These are phyloP conservation scores for Lymantria dispar DNA, from an alignment of 2,888 invertebrate genomes.

Conservation along the genomic window DNA sequence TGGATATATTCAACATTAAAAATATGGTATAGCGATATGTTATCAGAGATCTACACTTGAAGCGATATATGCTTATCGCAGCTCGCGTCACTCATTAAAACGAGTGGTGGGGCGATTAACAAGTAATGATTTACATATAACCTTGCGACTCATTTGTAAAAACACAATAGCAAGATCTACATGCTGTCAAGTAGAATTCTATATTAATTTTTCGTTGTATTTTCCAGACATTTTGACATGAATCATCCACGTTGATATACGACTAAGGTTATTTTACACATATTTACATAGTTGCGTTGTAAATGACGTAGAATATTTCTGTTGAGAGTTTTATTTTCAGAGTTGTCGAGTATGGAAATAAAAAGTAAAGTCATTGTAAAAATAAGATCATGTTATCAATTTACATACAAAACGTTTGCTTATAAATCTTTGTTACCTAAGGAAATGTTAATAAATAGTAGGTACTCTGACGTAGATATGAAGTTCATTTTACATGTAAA, in stretches of 20 bases:
- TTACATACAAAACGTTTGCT: no score
- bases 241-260: not conserved
- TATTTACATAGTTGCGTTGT: not conserved
- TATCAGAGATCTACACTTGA: constrained; percentile 59
- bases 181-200: not conserved
- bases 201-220: not conserved
- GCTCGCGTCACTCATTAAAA: constrained; percentile 45
- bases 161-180: constrained; percentile 13
- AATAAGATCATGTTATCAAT: no score
- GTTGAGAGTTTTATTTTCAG: not conserved
- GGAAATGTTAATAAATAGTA: no score
- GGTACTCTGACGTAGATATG: no score
- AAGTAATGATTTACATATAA: constrained; percentile 40
- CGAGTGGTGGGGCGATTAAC: constrained; percentile 29
- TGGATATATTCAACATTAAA: constrained; percentile 43
- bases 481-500: no score
- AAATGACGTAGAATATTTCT: not conserved
- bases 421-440: no score
- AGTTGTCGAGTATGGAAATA: not conserved
- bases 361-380: no score
- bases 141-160: constrained; percentile 28
- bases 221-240: not conserved
- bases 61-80: constrained; percentile 49
- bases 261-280: not conserved
- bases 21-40: constrained; percentile 56